A percentile compares a stretch with the other conserved stretches of the same genome.
These are phyloP conservation scores for Pelosia muscerda DNA, from an alignment of 2,888 invertebrate species.

Conservation along the genomic window DNA sequence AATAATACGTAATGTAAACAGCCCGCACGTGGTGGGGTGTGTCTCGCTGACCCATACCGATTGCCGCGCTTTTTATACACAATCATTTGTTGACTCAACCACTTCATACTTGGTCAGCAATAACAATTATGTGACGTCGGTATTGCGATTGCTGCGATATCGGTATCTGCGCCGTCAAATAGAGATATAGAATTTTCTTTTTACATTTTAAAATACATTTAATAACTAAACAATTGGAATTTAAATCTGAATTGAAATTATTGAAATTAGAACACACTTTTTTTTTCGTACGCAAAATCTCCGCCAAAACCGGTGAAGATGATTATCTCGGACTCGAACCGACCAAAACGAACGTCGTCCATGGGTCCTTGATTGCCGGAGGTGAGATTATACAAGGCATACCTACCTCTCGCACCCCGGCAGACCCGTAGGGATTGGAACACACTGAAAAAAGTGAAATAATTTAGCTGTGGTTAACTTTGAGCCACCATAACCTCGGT, in stretches of 20 bases:
- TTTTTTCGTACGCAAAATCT: too few relatives aligned
- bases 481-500: too few relatives aligned
- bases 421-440: too few relatives aligned
- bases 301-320: too few relatives aligned
- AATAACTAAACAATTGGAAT: neutral
- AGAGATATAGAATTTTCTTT: neutral
- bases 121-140: conserved; percentile 51
- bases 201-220: neutral
- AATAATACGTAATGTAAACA: conserved; percentile 41
- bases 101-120: conserved; percentile 8
- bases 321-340: too few relatives aligned
- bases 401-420: too few relatives aligned
- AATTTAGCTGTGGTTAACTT: too few relatives aligned
- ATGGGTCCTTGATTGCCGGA: too few relatives aligned
- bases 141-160: conserved; percentile 2
- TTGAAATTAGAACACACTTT: neutral
- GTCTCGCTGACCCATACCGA: conserved; percentile 53
- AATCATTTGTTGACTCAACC: conserved; percentile 20
- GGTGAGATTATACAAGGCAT: too few relatives aligned
- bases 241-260: neutral
- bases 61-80: conserved; percentile 49
- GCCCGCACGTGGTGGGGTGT: conserved; percentile 57
- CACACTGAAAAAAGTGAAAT: too few relatives aligned
- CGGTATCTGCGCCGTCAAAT: conserved; percentile 9
- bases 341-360: too few relatives aligned